phyloP scores from a whole-genome alignment of 2,888 invertebrate genomes.

The Agrotis exclamationis region DNA sequence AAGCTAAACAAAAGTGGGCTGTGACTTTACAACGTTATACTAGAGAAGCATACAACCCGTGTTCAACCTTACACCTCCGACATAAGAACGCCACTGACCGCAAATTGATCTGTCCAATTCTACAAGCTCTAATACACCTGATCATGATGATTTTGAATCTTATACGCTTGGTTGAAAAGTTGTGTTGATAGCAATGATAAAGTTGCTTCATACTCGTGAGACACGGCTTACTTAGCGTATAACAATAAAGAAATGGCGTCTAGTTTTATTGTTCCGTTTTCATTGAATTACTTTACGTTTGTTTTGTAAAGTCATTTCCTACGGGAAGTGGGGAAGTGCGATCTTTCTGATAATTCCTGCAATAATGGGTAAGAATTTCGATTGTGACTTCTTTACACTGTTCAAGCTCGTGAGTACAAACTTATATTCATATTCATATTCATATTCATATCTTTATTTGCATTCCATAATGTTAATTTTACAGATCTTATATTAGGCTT shows the following conservation, averaged over 20 bases:
- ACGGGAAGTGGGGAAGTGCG: slow-evolving; percentile 62
- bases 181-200: slow-evolving; percentile 20
- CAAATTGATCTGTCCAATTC: slow-evolving; percentile 19
- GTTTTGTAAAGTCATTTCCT: slow-evolving; percentile 71
- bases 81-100: slow-evolving; percentile 33
- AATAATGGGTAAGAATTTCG: slow-evolving; percentile 19
- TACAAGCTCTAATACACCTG: slow-evolving; percentile 7
- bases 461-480: too few relatives aligned
- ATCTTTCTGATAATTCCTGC: slow-evolving; percentile 36
- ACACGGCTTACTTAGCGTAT: slow-evolving; percentile 67
- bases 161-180: slow-evolving; percentile 36
- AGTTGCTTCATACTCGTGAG: slow-evolving; percentile 58
- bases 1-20: slow-evolving; percentile 79
- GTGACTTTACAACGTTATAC: slow-evolving; percentile 61
- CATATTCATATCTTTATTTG: too few relatives aligned
- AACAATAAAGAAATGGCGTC: slow-evolving; percentile 70
- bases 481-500: too few relatives aligned
- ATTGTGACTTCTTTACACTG: not conserved
- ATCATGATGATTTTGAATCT: slow-evolving; percentile 43
- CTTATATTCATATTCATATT: too few relatives aligned
- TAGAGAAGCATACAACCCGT: slow-evolving; percentile 5
- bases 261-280: slow-evolving; percentile 70
- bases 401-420: not conserved
- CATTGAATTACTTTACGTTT: slow-evolving; percentile 69
- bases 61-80: slow-evolving; percentile 33